Evolutionary conservation across 2,113 vertebrate genomes (phyloP).

Genomic region (Mesoclemmys tuberculata): DNA sequence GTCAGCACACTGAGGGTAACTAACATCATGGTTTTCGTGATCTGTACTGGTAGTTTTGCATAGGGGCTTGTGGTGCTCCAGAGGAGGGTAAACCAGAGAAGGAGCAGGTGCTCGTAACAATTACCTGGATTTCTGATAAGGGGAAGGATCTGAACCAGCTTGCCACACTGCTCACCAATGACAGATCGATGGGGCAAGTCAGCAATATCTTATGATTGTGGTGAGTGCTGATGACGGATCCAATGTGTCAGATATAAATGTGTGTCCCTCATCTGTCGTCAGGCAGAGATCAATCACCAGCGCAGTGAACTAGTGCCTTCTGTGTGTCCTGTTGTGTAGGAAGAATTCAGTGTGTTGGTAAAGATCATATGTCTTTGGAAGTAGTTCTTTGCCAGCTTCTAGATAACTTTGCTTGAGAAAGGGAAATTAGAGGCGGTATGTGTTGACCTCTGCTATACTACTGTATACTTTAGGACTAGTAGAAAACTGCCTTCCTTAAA

Average conservation of each 20-base stretch:
- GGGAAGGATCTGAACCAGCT: background rate
- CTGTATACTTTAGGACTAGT: background rate
- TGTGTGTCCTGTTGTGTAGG: background rate
- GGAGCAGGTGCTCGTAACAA: background rate
- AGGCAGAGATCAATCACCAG: background rate
- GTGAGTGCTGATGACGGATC: background rate
- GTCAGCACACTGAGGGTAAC: background rate
- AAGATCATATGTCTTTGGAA: accelerated
- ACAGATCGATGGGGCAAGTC: background rate
- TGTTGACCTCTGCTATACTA: background rate
- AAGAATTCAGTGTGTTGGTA: background rate
- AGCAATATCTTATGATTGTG: background rate
- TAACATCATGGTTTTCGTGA: background rate
- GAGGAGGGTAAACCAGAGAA: background rate
- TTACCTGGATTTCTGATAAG: background rate
- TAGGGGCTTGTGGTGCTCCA: background rate
- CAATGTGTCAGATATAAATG: background rate
- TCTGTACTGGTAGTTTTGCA: background rate
- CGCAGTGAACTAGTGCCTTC: background rate
- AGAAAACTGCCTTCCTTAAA: background rate
- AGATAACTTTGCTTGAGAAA: background rate
- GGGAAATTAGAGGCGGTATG: background rate
- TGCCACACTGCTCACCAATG: background rate
- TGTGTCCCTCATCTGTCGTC: constrained; percentile 27
- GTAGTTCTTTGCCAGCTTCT: background rate